Conservation (phyloP, 1,140 invertebrate genomes). For the Saxidomus purpurata region DNA sequence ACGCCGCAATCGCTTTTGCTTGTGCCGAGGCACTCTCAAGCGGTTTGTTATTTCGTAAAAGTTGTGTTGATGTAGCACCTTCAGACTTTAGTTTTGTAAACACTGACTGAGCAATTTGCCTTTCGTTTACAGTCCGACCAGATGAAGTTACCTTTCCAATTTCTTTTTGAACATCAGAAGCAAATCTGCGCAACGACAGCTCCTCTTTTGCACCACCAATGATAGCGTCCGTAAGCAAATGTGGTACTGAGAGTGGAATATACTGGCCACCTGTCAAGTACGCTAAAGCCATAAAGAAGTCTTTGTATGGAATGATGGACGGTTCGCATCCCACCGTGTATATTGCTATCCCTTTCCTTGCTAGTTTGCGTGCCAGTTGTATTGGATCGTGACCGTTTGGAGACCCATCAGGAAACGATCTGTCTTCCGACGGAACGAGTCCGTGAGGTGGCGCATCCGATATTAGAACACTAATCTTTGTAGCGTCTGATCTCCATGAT, state of each 20-base stretch:
- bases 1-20: background rate
- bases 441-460: constrained; percentile 28
- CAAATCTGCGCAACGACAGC: background rate
- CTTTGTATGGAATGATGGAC: constrained; percentile 10
- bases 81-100: constrained; percentile 27
- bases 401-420: background rate
- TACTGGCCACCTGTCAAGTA: constrained; percentile 27
- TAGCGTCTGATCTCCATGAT: background rate
- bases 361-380: background rate
- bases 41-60: constrained; percentile 2
- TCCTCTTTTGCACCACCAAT: constrained; percentile 22
- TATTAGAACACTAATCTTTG: constrained; percentile 16
- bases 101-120: constrained; percentile 9
- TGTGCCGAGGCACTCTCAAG: background rate
- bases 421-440: constrained; percentile 10
- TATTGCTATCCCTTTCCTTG: background rate
- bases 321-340: constrained; percentile 34
- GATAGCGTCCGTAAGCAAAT: constrained; percentile 6
- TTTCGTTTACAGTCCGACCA: background rate
- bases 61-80: constrained; percentile 18
- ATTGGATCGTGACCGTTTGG: constrained; percentile 34
- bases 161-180: background rate
- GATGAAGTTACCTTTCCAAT: background rate
- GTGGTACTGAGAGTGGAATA: constrained; percentile 1
- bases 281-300: constrained; percentile 32